Conservation (phyloP, 2,888 invertebrate species). For the Osmoderma eremita region DNA sequence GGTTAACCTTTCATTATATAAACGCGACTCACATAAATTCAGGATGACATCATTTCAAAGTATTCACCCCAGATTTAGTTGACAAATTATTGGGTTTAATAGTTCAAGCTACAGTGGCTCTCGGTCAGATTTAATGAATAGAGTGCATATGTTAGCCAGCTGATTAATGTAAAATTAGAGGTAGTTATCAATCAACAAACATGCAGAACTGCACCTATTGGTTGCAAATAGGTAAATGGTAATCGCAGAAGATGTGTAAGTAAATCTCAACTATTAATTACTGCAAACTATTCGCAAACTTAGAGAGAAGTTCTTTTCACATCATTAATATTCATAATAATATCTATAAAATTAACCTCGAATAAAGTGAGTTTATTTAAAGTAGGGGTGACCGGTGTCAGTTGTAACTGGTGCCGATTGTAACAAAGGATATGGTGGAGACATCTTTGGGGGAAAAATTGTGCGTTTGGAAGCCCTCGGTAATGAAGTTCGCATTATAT, state of each 20-base stretch:
- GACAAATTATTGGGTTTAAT: not conserved
- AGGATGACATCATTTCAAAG: not conserved
- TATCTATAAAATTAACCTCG: too few species aligned
- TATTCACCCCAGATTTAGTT: constrained; percentile 13
- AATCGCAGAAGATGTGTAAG: not conserved
- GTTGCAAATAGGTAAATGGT: not conserved
- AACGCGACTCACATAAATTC: not conserved
- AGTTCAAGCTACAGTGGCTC: not conserved
- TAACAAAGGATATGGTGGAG: too few species aligned
- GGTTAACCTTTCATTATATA: not conserved
- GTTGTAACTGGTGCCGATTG: too few species aligned
- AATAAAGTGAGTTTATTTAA: too few species aligned
- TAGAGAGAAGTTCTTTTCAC: too few species aligned
- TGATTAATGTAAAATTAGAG: constrained; percentile 41
- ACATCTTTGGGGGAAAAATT: too few species aligned
- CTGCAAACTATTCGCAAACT: too few species aligned
- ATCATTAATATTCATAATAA: too few species aligned
- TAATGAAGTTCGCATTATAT: too few species aligned
- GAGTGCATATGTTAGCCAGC: constrained; percentile 23
- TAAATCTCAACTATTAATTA: too few species aligned
- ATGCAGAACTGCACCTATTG: not conserved
- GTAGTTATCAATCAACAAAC: constrained; percentile 24
- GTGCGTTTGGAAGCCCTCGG: too few species aligned
- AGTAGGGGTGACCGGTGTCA: too few species aligned
- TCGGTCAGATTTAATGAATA: constrained; percentile 29